Evolutionary conservation across 2,797 vertebrate species (phyloP).

Genomic region (Cynopterus sphinx): DNA sequence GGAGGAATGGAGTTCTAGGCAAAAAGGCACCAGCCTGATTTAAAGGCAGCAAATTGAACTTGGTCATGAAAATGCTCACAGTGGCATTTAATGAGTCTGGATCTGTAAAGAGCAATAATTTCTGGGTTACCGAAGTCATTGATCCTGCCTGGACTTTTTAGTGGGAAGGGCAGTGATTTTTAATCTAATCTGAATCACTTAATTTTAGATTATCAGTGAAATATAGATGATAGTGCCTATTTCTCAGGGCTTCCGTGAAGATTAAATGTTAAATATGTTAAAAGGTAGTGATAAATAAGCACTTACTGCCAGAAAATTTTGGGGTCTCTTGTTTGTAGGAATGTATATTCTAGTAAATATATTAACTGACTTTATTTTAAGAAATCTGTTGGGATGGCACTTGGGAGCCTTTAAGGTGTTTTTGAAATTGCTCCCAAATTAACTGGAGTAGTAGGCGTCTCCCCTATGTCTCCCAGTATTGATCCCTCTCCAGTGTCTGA

Average conservation of each 20-base stretch:
- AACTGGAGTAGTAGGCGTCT: not conserved
- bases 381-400: not conserved
- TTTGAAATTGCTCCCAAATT: constrained; percentile 11
- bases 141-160: not conserved
- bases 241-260: not conserved
- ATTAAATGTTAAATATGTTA: not conserved
- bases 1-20: not conserved
- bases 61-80: not conserved
- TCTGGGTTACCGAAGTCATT: not conserved
- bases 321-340: not conserved
- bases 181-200: not conserved
- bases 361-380: not conserved
- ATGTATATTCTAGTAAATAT: not conserved
- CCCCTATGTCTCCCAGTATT: fast-evolving
- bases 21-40: not conserved
- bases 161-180: not conserved
- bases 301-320: not conserved
- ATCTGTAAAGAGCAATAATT: not conserved
- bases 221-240: not conserved
- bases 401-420: not conserved
- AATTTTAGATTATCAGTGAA: not conserved
- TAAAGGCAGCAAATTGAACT: not conserved
- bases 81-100: not conserved
- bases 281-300: not conserved
- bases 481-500: not conserved